Base-by-base conservation (phyloP, 2,888 invertebrate species). In the Nemotelus nigrinus region DNA sequence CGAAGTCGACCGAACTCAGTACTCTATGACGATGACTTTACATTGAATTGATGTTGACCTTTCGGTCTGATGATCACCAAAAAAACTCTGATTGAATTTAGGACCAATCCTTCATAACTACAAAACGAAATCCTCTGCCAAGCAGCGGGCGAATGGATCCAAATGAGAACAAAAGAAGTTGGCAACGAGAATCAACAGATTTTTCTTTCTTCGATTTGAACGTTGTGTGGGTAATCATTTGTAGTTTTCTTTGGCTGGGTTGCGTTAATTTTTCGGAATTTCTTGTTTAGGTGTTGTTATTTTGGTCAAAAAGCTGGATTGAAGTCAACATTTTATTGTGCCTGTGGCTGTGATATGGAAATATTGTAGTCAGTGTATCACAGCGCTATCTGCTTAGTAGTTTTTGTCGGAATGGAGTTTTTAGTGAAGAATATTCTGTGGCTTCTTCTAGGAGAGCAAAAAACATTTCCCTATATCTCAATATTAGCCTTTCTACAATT, bases 1-100 rank as follows among this genome's bases (percentile, higher is more conserved):
- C 57, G 57, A 57, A 25, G 25, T 25, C 25, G 25, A 25, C 25
- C 25, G 25, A 25, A 25, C 25, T 25, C 25, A 25, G 25, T 25
- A 25, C 8, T 45, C 7, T 45, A 43, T 65, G n/a, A 25, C 70
- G 70, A 55, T 39, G 68, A 68, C 57, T 72, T 60, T 60, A 72
- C 63, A 74, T 63, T 48, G 60, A 63, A 74, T 77, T 60, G 55
- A 77, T 77, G 77, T 77, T 79, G 79, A 79, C 79, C 76, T 79
- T 79, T 60, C 67, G 58, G 71, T 79, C 79, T 75, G 77, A 70
- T 77, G 77, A 79, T 75, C 77, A 60, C 53, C 63, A 43, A 25
- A 25, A 25, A 25, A 47, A 45, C 74, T 60, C 70, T 79, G 79
- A 79, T 79, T 79, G 77, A 77, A 77, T 79, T 79, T 79, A 65